Evolutionary conservation across 2,888 invertebrate genomes (phyloP).

Genomic region (Ectropis crepuscularia): DNA sequence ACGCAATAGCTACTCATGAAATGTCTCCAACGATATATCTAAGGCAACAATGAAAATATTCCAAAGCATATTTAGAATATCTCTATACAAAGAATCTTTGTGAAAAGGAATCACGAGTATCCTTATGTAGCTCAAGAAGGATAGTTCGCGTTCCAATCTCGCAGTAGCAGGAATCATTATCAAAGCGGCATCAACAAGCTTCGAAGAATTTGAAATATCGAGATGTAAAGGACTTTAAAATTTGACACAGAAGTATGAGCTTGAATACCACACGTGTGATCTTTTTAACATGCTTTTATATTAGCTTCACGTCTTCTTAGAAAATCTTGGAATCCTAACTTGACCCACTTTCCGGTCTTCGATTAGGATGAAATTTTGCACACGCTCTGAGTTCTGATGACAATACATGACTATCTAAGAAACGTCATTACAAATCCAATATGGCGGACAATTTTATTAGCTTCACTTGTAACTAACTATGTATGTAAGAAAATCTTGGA

Average conservation of each 20-base stretch:
- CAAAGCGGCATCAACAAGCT: background rate
- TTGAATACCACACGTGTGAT: background rate
- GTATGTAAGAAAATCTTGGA: too few species aligned
- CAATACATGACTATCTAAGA: too few species aligned
- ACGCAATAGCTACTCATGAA: conserved; percentile 12
- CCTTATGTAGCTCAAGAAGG: conserved; percentile 27
- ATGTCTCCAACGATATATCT: conserved; percentile 6
- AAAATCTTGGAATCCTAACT: too few species aligned
- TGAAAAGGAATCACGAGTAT: conserved; percentile 33
- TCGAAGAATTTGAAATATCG: background rate
- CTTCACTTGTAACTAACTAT: too few species aligned
- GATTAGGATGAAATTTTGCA: too few species aligned
- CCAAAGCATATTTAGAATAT: conserved; percentile 21
- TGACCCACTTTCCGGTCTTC: too few species aligned
- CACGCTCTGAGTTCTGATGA: too few species aligned
- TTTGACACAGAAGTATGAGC: background rate
- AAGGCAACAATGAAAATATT: conserved; percentile 24
- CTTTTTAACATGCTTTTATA: background rate
- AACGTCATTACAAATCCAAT: too few species aligned
- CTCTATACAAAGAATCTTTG: conserved; percentile 22
- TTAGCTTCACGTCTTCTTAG: too few species aligned
- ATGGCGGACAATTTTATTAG: too few species aligned
- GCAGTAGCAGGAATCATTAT: conserved; percentile 13
- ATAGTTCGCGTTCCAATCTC: conserved; percentile 30
- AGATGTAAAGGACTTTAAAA: background rate